phyloP scores from a whole-genome alignment of 2,797 vertebrate species.

The Sandelia bainsii region DNA sequence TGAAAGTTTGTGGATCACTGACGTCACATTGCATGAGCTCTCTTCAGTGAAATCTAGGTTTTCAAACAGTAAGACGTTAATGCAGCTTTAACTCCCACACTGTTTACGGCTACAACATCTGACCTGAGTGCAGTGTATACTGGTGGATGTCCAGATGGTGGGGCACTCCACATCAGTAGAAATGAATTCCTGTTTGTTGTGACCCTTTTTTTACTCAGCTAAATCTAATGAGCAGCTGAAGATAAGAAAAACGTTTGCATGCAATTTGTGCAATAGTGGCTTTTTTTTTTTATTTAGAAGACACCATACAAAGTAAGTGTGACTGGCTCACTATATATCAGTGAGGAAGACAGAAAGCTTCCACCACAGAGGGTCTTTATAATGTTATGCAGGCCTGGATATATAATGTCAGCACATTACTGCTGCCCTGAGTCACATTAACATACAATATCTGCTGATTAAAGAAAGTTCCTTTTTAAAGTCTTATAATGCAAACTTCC shows the following conservation, averaged over 20 bases:
- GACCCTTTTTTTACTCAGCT: constrained; percentile 13
- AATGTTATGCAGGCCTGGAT: not conserved
- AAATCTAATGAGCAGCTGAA: constrained; percentile 30
- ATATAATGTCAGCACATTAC: not conserved
- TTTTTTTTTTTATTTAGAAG: constrained; percentile 9
- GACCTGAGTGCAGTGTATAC: constrained; percentile 16
- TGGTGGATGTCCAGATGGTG: constrained; percentile 44
- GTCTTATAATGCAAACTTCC: not conserved
- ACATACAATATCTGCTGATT: not conserved
- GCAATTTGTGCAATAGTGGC: not conserved
- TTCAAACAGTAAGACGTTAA: constrained; percentile 19
- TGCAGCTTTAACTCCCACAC: constrained; percentile 27
- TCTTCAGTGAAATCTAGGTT: not conserved
- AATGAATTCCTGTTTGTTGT: not conserved
- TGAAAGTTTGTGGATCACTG: not conserved
- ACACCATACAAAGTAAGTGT: not conserved
- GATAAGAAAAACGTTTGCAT: not conserved
- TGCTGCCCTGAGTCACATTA: not conserved
- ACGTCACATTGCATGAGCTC: constrained; percentile 6
- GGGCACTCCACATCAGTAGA: constrained; percentile 8
- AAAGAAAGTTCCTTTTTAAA: too few relatives aligned
- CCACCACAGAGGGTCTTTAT: not conserved
- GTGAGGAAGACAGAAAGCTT: not conserved
- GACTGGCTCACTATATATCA: not conserved
- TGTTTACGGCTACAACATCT: constrained; percentile 22